These are phyloP conservation scores for Thaleichthys pacificus DNA, from an alignment of 2,797 vertebrate genomes.

Conservation along the genomic window DNA sequence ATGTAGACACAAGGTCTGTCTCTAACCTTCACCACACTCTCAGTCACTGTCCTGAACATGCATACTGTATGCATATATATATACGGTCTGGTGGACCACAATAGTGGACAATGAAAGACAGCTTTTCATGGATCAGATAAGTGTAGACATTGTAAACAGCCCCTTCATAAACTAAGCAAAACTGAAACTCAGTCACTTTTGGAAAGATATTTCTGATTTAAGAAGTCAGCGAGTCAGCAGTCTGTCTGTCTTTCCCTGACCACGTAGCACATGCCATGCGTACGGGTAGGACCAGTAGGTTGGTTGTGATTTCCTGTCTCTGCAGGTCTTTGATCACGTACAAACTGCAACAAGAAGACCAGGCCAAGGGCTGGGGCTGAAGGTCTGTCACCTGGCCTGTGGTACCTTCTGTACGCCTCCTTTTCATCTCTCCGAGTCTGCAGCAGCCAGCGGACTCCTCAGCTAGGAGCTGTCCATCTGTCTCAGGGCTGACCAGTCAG, in stretches of 20 bases:
- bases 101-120: too few species aligned
- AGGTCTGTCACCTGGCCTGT: slow-evolving; percentile 28
- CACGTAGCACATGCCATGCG: too few species aligned
- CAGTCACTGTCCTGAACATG: neutral
- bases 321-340: slow-evolving; percentile 57
- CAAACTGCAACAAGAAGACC: slow-evolving; percentile 39
- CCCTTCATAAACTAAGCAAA: too few species aligned
- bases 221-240: too few species aligned
- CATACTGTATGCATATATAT: neutral
- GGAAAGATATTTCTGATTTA: too few species aligned
- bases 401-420: slow-evolving; percentile 28
- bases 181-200: too few species aligned
- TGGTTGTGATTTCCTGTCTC: slow-evolving; percentile 37
- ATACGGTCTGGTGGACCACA: too few species aligned
- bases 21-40: neutral
- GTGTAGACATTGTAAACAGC: too few species aligned
- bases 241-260: neutral
- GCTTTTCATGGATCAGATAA: too few species aligned
- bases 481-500: slow-evolving; percentile 1
- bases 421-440: slow-evolving; percentile 36
- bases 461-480: neutral
- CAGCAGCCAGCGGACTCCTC: neutral
- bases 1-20: neutral
- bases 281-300: slow-evolving; percentile 8
- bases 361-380: slow-evolving; percentile 16